These are phyloP conservation scores for Leucophora obtusa DNA, from an alignment of 2,888 invertebrate species.

Conservation along the genomic window DNA sequence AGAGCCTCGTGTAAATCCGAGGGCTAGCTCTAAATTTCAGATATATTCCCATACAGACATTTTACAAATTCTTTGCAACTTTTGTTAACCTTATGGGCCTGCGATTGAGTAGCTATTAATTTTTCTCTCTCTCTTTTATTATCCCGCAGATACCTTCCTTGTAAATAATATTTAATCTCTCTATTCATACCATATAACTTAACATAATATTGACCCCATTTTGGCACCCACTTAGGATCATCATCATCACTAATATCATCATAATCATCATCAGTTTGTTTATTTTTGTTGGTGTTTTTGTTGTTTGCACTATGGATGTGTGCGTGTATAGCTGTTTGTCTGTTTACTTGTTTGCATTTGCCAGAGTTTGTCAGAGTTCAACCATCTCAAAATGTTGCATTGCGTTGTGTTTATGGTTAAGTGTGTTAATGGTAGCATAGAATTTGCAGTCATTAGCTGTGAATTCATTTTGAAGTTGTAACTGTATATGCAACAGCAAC, in stretches of 20 bases:
- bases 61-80: too few species aligned
- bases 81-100: too few species aligned
- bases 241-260: too few species aligned
- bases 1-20: too few species aligned
- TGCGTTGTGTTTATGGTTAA: constrained; percentile 49
- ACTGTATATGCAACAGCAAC: constrained; percentile 5
- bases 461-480: constrained; percentile 6
- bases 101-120: too few species aligned
- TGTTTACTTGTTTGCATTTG: constrained; percentile 10
- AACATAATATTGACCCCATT: constrained; percentile 33
- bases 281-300: constrained; percentile 28
- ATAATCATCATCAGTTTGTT: constrained; percentile 11
- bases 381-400: constrained; percentile 28
- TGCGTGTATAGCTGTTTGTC: not conserved
- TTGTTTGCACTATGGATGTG: constrained; percentile 6
- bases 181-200: constrained; percentile 18
- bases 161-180: too few species aligned
- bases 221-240: constrained; percentile 15
- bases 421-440: constrained; percentile 51
- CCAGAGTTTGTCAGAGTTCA: not conserved
- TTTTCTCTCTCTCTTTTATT: too few species aligned
- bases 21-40: too few species aligned
- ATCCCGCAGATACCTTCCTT: too few species aligned
- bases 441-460: constrained; percentile 49
- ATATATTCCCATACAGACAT: too few species aligned